Evolutionary conservation across 1,140 invertebrate species (phyloP).

Genomic region (Yoshiicerus persimilis): DNA sequence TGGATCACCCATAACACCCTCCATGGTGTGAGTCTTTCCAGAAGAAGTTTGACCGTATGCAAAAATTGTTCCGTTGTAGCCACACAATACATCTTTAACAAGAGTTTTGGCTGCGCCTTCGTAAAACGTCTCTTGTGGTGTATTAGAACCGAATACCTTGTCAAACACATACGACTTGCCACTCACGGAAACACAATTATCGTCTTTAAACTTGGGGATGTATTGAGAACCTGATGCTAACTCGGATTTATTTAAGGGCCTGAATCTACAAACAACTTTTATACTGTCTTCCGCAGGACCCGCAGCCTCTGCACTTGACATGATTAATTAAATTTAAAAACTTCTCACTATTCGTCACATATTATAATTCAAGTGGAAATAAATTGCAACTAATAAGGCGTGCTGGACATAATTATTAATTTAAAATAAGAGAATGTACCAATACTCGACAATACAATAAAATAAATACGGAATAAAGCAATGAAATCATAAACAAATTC

Average conservation of each 20-base stretch:
- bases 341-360: too few relatives aligned
- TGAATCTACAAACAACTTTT: slow-evolving; percentile 96
- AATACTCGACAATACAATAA: too few relatives aligned
- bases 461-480: too few relatives aligned
- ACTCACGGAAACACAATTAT: slow-evolving; percentile 93
- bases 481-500: too few relatives aligned
- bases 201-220: slow-evolving; percentile 94
- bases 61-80: slow-evolving; percentile 99
- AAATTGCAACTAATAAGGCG: too few relatives aligned
- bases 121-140: slow-evolving; percentile 97
- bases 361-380: too few relatives aligned
- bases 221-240: slow-evolving; percentile 97
- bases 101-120: slow-evolving; percentile 94
- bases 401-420: too few relatives aligned
- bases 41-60: slow-evolving; percentile 99
- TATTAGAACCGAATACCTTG: slow-evolving; percentile 97
- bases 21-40: slow-evolving; percentile 99
- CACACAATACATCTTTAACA: slow-evolving; percentile 95
- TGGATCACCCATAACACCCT: slow-evolving; percentile 92
- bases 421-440: too few relatives aligned
- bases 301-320: slow-evolving; percentile 37
- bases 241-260: slow-evolving; percentile 96
- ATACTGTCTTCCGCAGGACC: slow-evolving; percentile 85
- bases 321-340: too few relatives aligned
- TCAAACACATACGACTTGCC: slow-evolving; percentile 98